A percentile compares a stretch with the other conserved stretches of the same genome.
Evolutionary conservation across 2,888 invertebrate species (phyloP).

Genomic region (Catonia carolina): DNA sequence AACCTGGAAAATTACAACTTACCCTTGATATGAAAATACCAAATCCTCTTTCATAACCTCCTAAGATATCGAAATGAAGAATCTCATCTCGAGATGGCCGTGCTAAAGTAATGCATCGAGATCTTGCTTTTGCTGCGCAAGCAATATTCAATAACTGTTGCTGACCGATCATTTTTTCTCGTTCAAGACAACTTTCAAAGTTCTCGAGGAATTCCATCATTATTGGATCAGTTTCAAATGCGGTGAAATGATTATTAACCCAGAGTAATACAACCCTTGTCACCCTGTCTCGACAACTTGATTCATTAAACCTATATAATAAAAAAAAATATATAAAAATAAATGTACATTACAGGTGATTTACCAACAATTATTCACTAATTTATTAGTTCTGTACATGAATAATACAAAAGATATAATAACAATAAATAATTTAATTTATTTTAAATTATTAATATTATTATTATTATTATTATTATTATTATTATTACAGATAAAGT

Average conservation of each 20-base stretch:
- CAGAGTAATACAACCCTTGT: conserved; percentile 93
- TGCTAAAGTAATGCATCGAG: conserved; percentile 84
- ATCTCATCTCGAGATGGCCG: conserved; percentile 89
- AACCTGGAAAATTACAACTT: conserved; percentile 5
- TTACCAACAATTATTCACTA: too few relatives aligned
- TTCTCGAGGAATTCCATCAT: conserved; percentile 96
- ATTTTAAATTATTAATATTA: too few relatives aligned
- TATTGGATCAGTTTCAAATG: conserved; percentile 90
- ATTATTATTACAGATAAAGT: too few relatives aligned
- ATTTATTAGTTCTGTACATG: too few relatives aligned
- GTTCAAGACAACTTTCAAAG: conserved; percentile 77
- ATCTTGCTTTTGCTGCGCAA: conserved; percentile 92
- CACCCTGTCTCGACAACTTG: conserved; percentile 72
- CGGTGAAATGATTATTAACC: conserved; percentile 98
- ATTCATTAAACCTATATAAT: conserved; percentile 61
- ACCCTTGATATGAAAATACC: conserved; percentile 89
- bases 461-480: too few relatives aligned
- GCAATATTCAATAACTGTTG: conserved; percentile 81
- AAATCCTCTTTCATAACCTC: conserved; percentile 85
- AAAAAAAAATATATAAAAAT: background rate
- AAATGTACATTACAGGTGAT: too few relatives aligned
- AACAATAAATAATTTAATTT: too few relatives aligned
- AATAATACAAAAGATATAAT: too few relatives aligned
- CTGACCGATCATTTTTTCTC: conserved; percentile 75
- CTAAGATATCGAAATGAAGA: conserved; percentile 87